Conservation (phyloP, 1,140 invertebrate species). For the Scaptomyza montana region DNA sequence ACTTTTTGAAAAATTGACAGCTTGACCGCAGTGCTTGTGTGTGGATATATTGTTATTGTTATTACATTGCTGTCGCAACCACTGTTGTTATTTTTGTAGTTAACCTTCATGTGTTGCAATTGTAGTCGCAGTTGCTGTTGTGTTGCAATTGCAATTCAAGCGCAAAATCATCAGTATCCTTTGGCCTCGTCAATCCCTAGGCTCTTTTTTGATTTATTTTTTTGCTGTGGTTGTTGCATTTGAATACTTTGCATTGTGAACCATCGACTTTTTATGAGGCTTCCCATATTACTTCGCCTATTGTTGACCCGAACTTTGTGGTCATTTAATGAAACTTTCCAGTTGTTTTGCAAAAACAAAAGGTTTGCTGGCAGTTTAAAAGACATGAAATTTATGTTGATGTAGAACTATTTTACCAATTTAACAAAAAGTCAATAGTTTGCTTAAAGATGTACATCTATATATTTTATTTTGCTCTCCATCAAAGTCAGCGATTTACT, state of each 20-base stretch:
- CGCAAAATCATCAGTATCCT: conserved; percentile 83
- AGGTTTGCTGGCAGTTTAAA: neutral
- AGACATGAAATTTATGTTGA: neutral
- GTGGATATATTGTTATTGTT: conserved; percentile 74
- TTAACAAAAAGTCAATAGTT: neutral
- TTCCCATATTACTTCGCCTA: conserved; percentile 52
- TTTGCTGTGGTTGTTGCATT: conserved; percentile 55
- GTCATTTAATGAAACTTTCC: conserved; percentile 58
- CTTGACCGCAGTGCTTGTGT: conserved; percentile 66
- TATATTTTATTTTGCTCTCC: conserved; percentile 25
- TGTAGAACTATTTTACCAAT: neutral
- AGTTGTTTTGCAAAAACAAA: conserved; percentile 1
- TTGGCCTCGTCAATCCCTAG: conserved; percentile 28
- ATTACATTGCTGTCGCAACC: conserved; percentile 54
- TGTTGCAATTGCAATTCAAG: conserved; percentile 78
- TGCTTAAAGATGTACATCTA: neutral
- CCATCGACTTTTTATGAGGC: conserved; percentile 56
- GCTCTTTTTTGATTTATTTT: neutral
- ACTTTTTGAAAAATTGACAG: conserved; percentile 78
- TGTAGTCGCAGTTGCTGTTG: conserved; percentile 49
- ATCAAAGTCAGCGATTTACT: conserved; percentile 56
- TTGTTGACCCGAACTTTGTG: conserved; percentile 49
- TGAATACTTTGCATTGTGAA: neutral
- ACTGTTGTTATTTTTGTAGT: conserved; percentile 48
- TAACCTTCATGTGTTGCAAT: conserved; percentile 46